These are phyloP conservation scores for Galerucella calmariensis DNA, from an alignment of 2,888 invertebrate genomes.

Conservation along the genomic window DNA sequence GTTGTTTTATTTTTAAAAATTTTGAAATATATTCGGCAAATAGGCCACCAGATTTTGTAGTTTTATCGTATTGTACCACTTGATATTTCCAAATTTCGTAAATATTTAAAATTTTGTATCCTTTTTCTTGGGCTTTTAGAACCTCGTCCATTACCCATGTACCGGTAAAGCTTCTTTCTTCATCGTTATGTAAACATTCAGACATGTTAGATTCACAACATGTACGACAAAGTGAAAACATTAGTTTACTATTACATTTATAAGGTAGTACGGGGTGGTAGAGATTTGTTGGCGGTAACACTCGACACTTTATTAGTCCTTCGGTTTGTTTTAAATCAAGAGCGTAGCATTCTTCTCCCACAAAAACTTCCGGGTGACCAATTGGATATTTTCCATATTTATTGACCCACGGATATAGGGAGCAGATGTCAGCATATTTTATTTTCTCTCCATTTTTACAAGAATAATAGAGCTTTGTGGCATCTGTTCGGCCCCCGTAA, in stretches of 20 bases:
- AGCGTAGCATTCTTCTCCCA: not conserved
- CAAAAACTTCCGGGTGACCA: not conserved
- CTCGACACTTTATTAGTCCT: slow-evolving; percentile 7
- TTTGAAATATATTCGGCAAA: no score
- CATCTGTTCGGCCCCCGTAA: slow-evolving; percentile 40
- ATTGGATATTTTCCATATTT: slow-evolving; percentile 15
- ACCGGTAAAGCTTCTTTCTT: slow-evolving; percentile 46
- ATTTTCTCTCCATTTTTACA: slow-evolving; percentile 40
- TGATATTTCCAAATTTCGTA: no score
- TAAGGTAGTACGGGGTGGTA: no score
- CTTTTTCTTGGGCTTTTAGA: slow-evolving; percentile 49
- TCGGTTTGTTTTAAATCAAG: no score
- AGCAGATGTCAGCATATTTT: slow-evolving; percentile 32
- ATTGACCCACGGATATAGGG: slow-evolving; percentile 35
- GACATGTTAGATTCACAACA: no score
- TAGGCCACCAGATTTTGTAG: no score
- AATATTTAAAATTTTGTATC: slow-evolving; percentile 51
- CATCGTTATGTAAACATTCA: no score
- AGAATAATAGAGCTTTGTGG: slow-evolving; percentile 22
- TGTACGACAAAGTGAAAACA: no score
- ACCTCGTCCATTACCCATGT: slow-evolving; percentile 57
- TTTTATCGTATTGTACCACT: no score
- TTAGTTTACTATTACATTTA: no score
- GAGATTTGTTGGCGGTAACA: slow-evolving; percentile 1
- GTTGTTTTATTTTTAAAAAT: no score